These are phyloP conservation scores for Momotus momota DNA, from an alignment of 2,797 vertebrate species.

Conservation along the genomic window DNA sequence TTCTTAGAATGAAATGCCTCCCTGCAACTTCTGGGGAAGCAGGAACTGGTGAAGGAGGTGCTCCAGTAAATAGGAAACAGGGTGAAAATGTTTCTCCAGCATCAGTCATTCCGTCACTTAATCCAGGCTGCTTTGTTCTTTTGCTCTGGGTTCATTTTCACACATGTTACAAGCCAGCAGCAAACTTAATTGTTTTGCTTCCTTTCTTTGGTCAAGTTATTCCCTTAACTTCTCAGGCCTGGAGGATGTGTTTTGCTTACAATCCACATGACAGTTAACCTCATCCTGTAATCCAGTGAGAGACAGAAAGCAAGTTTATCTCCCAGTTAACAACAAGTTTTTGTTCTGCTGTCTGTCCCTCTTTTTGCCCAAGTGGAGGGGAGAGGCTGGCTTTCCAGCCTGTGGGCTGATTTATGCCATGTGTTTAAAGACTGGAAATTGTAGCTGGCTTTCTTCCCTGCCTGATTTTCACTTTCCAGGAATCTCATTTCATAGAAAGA, in stretches of 20 bases:
- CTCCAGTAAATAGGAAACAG: not conserved
- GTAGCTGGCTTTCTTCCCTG: not conserved
- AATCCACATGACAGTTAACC: not conserved
- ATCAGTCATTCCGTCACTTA: not conserved
- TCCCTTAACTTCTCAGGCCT: not conserved
- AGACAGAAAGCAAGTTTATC: not conserved
- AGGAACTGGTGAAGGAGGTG: not conserved
- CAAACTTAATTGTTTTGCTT: not conserved
- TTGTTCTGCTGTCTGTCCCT: not conserved
- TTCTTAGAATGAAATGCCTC: not conserved
- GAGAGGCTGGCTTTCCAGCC: not conserved
- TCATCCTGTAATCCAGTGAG: not conserved
- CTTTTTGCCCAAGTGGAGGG: not conserved
- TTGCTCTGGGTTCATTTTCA: not conserved
- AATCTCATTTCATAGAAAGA: not conserved
- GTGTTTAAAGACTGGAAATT: not conserved
- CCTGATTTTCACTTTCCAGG: constrained; percentile 1
- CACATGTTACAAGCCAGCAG: not conserved
- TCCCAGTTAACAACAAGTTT: not conserved
- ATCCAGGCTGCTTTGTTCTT: not conserved
- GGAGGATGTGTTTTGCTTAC: not conserved
- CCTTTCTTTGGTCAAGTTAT: not conserved
- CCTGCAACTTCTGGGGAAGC: not conserved
- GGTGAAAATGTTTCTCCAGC: not conserved
- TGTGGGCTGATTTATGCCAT: not conserved